Conservation (phyloP, 1,140 invertebrate genomes). For the Pseudomyrmex pallidus region DNA sequence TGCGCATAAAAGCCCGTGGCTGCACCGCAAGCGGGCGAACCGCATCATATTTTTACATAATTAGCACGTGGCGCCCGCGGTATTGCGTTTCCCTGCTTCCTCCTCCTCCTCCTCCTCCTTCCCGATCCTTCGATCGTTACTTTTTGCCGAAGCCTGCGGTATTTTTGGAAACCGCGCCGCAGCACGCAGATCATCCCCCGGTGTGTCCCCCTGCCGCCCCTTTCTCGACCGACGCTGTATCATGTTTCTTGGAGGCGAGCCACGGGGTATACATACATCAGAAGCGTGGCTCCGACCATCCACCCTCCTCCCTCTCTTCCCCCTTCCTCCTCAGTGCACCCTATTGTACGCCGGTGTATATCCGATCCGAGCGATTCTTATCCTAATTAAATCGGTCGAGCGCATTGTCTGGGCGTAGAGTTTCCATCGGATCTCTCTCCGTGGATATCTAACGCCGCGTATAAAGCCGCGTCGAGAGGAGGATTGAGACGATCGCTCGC, state of each 20-base stretch:
- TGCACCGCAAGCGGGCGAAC: constrained; percentile 75
- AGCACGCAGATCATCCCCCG: constrained; percentile 63
- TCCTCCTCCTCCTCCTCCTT: constrained; percentile 69
- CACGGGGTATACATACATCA: constrained; percentile 71
- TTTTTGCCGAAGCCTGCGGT: constrained; percentile 85
- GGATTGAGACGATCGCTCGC: constrained; percentile 63
- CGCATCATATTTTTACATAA: constrained; percentile 85
- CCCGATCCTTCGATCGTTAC: constrained; percentile 80
- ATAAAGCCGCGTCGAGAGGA: constrained; percentile 62
- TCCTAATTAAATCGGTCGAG: constrained; percentile 76
- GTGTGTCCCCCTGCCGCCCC: constrained; percentile 47
- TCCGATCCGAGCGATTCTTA: constrained; percentile 76
- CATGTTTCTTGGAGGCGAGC: constrained; percentile 84
- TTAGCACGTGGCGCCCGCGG: constrained; percentile 83
- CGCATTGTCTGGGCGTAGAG: constrained; percentile 74
- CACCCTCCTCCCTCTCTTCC: not conserved
- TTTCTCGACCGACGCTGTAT: constrained; percentile 76
- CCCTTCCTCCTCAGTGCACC: constrained; percentile 28
- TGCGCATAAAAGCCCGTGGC: constrained; percentile 75
- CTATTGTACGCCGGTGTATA: constrained; percentile 73
- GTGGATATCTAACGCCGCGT: constrained; percentile 62
- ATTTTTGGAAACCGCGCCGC: constrained; percentile 83
- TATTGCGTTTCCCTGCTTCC: constrained; percentile 79
- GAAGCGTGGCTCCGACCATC: constrained; percentile 61
- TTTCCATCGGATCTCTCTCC: constrained; percentile 72